A percentile compares a stretch with the other conserved stretches of the same genome.
These are phyloP conservation scores for Bos indicus DNA, from an alignment of 2,113 vertebrate genomes.

Conservation along the genomic window DNA sequence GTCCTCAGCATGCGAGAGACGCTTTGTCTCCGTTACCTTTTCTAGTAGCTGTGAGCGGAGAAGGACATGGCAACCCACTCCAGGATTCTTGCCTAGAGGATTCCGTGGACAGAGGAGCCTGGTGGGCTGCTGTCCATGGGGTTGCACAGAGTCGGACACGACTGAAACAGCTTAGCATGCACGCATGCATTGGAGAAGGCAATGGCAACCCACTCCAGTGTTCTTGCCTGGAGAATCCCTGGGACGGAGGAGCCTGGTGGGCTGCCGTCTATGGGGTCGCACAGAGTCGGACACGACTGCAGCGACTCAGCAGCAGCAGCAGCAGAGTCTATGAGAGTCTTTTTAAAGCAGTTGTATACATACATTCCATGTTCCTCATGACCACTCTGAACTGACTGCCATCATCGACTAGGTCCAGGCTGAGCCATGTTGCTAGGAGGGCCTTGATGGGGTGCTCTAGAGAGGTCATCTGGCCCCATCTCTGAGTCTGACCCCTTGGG, in stretches of 20 bases:
- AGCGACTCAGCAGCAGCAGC: background rate
- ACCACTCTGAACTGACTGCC: background rate
- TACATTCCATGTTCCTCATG: background rate
- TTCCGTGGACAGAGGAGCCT: background rate
- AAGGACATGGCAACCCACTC: background rate
- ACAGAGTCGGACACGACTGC: accelerated
- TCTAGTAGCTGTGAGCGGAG: background rate
- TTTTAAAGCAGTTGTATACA: background rate
- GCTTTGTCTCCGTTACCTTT: background rate
- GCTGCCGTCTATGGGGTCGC: accelerated
- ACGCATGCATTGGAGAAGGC: background rate
- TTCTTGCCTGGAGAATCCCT: background rate
- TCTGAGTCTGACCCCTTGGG: background rate
- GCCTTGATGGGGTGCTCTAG: background rate
- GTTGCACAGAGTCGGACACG: accelerated
- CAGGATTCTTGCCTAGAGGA: accelerated
- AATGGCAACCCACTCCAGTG: accelerated
- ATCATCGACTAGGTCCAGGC: background rate
- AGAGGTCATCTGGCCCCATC: background rate
- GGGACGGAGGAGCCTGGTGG: background rate
- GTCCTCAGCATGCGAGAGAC: background rate
- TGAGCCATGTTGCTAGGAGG: background rate
- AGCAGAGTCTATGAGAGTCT: background rate
- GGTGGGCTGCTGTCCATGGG: background rate
- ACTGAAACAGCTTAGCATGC: background rate